Evolutionary conservation across 2,888 invertebrate genomes (phyloP).

Genomic region (Ichneumoninae sp.): DNA sequence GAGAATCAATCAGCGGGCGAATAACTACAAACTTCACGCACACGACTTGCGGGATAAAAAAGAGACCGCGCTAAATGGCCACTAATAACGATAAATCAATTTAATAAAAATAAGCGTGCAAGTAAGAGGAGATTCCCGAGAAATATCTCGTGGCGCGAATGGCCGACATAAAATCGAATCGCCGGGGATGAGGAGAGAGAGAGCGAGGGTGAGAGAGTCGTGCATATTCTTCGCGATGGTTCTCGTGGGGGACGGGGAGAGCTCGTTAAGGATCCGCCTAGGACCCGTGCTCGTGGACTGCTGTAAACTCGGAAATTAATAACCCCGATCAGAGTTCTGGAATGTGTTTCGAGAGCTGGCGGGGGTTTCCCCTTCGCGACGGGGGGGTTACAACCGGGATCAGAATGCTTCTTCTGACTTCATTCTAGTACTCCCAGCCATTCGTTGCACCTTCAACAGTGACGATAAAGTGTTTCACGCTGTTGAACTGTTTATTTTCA

Average conservation of each 20-base stretch:
- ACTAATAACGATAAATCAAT: slow-evolving; percentile 13
- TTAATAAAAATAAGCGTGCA: slow-evolving; percentile 5
- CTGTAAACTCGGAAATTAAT: slow-evolving; percentile 76
- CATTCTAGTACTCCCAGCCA: slow-evolving; percentile 23
- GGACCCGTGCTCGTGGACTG: slow-evolving; percentile 44
- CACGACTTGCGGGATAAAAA: neutral
- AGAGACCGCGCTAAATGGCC: neutral
- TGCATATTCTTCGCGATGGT: slow-evolving; percentile 49
- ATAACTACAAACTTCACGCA: neutral
- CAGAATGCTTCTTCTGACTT: slow-evolving; percentile 20
- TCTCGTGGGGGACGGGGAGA: slow-evolving; percentile 41
- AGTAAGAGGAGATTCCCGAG: slow-evolving; percentile 6
- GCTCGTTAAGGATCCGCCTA: slow-evolving; percentile 59
- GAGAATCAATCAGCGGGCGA: neutral
- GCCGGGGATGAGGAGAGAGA: slow-evolving; percentile 17
- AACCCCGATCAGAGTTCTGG: slow-evolving; percentile 66
- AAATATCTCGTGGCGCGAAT: slow-evolving; percentile 39
- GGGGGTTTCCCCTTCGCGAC: slow-evolving; percentile 44
- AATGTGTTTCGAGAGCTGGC: slow-evolving; percentile 45
- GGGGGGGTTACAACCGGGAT: slow-evolving; percentile 18
- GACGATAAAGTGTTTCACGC: neutral
- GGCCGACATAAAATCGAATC: slow-evolving; percentile 59
- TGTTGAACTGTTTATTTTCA: neutral
- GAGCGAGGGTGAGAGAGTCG: slow-evolving; percentile 8
- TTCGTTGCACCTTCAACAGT: neutral